These are phyloP conservation scores for Cryptocephalus moraei DNA, from an alignment of 2,888 invertebrate species.

Conservation along the genomic window DNA sequence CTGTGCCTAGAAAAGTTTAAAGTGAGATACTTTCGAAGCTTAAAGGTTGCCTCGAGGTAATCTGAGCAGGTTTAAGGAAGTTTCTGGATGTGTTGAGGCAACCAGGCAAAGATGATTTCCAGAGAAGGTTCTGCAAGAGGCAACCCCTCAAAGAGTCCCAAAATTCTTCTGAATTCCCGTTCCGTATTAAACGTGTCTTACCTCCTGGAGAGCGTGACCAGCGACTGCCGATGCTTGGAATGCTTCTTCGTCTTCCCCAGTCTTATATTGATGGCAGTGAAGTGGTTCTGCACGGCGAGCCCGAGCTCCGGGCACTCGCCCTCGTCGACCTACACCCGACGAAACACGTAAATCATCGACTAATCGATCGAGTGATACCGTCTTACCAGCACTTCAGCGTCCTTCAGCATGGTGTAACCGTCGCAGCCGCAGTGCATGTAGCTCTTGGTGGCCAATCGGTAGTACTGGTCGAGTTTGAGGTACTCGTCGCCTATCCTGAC, in stretches of 20 bases:
- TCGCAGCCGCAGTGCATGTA: slow-evolving; percentile 76
- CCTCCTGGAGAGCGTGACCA: slow-evolving; percentile 72
- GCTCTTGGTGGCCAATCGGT: slow-evolving; percentile 71
- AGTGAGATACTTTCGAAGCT: too few relatives aligned
- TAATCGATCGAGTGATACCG: too few relatives aligned
- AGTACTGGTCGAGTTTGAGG: slow-evolving; percentile 57
- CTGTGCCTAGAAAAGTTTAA: slow-evolving; percentile 57
- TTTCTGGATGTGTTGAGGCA: too few relatives aligned
- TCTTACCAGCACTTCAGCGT: slow-evolving; percentile 62
- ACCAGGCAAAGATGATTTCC: too few relatives aligned
- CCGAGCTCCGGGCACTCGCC: slow-evolving; percentile 80
- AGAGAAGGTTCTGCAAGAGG: too few relatives aligned
- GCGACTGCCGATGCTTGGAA: slow-evolving; percentile 75
- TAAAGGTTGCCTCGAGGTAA: too few relatives aligned
- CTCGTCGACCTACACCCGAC: slow-evolving; percentile 54
- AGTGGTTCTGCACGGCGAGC: slow-evolving; percentile 80
- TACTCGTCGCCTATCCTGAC: slow-evolving; percentile 81
- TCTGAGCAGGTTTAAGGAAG: too few relatives aligned
- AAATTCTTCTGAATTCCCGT: too few relatives aligned
- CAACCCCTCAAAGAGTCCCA: too few relatives aligned
- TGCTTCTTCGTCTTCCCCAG: slow-evolving; percentile 58
- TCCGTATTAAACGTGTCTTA: slow-evolving; percentile 22
- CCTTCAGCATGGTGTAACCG: slow-evolving; percentile 71
- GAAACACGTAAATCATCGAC: not conserved
- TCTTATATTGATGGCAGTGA: slow-evolving; percentile 74